Conservation (phyloP, 2,797 vertebrate genomes). For the Xiphophorus birchmanni region DNA sequence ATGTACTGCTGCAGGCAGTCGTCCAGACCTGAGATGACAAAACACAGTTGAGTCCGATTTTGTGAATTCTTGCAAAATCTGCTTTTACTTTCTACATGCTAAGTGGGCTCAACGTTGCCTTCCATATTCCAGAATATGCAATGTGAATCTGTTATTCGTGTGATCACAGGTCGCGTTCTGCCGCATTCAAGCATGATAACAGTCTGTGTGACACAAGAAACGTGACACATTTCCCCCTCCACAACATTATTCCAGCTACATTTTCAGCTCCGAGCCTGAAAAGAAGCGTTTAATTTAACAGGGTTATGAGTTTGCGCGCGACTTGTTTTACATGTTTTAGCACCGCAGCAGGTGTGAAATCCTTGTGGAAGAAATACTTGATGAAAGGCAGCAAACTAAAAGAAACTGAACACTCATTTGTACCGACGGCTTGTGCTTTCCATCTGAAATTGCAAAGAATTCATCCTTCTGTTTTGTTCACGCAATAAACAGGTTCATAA, state of each 20-base stretch:
- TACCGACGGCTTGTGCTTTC: background rate
- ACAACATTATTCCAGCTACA: conserved; percentile 35
- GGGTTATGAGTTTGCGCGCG: conserved; percentile 17
- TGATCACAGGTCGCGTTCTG: conserved; percentile 51
- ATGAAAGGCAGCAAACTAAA: conserved; percentile 35
- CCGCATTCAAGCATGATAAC: conserved; percentile 50
- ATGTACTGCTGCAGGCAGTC: conserved; percentile 98
- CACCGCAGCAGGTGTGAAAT: conserved; percentile 55
- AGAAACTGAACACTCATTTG: conserved; percentile 25
- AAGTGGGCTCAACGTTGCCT: conserved; percentile 7
- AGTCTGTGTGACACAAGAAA: conserved; percentile 37
- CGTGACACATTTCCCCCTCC: conserved; percentile 48
- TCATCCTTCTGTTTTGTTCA: background rate
- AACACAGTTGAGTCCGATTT: conserved; percentile 20
- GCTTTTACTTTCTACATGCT: conserved; percentile 34
- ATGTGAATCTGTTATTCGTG: conserved; percentile 38
- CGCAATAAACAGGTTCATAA: background rate
- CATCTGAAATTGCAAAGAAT: background rate
- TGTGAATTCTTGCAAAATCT: conserved; percentile 32
- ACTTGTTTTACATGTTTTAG: conserved; percentile 49
- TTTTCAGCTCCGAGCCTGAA: conserved; percentile 40
- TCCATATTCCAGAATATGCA: conserved; percentile 29
- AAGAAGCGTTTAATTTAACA: conserved; percentile 34
- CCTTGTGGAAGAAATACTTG: conserved; percentile 27
- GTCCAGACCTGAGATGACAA: conserved; percentile 88